Evolutionary conservation across 2,113 vertebrate genomes (phyloP).

Genomic region (Oxyruncus cristatus): DNA sequence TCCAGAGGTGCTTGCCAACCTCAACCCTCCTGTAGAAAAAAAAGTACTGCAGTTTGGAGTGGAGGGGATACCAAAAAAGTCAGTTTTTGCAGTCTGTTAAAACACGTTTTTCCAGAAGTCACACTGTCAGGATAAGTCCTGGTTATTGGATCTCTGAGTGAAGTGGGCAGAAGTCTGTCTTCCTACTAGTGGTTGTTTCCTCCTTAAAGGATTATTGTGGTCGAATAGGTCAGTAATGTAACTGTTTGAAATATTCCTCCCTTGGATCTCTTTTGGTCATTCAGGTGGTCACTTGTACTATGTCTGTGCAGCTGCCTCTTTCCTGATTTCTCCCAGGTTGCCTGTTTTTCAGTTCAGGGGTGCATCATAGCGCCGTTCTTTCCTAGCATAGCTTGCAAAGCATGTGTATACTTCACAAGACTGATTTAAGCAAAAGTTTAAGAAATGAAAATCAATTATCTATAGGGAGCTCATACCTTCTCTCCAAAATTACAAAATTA

Average conservation of each 20-base stretch:
- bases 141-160: neutral
- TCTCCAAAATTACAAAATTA: neutral
- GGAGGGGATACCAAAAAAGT: neutral
- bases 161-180: neutral
- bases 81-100: neutral
- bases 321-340: neutral
- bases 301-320: neutral
- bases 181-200: neutral
- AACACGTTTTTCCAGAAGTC: neutral
- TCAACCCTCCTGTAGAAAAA: neutral
- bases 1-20: neutral
- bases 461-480: neutral
- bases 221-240: fast-evolving
- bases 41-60: neutral
- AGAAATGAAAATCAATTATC: neutral
- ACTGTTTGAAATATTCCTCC: neutral
- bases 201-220: neutral
- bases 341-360: neutral
- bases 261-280: neutral
- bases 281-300: neutral
- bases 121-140: neutral
- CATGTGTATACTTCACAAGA: neutral
- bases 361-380: neutral
- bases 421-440: neutral
- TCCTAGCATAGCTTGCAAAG: neutral